Base-by-base conservation (phyloP, 2,888 invertebrate species). In the Colletes collaris region DNA sequence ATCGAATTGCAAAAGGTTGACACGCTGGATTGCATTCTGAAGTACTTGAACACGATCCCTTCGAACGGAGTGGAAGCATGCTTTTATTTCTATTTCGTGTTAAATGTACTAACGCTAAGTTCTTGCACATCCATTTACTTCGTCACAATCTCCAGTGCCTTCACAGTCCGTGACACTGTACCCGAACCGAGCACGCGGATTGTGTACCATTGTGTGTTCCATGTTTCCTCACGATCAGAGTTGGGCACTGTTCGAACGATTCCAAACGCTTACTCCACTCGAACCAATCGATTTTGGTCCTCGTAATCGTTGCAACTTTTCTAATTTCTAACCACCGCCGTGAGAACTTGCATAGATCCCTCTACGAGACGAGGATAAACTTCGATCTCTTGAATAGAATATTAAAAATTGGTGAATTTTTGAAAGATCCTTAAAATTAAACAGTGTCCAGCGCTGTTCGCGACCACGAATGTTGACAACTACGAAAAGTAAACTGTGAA, bases 401-500 rank as follows among this genome's bases (percentile, higher is more conserved):
- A 27, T 27, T 27, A 27, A 27, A 27, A 27, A 27, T 27, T 27
- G 27, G 27, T 27, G 2, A 27, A 27, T 27, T 27, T 27, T 2
- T 27, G 27, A 27, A 27, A 27, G 2, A 27, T 4, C 40, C 7
- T 40, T 40, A 7, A 40, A 40, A 40, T 40, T 4, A 40, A 40
- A 40, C 4, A 4, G 40, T 40, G 6, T 7, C 40, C 40, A 40
- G 4, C 40, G 40, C 4, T 40, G 7, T 7, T 40, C 40, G 40
- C 7, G 7, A 40, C 27, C 27, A 27, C 27, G 2, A 40, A 40
- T 40, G 8, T n/a, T 35, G 35, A 64, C 40, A 49, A 49, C 59
- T n/a, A 70, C 83, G 78, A 81, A 50, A 53, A 55, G 35, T 60
- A 16, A 88, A 89, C 91, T 90, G 92, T 92, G 90, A 91, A 86